phyloP scores from a whole-genome alignment of 2,888 invertebrate genomes.

The Heliconius hortense region DNA sequence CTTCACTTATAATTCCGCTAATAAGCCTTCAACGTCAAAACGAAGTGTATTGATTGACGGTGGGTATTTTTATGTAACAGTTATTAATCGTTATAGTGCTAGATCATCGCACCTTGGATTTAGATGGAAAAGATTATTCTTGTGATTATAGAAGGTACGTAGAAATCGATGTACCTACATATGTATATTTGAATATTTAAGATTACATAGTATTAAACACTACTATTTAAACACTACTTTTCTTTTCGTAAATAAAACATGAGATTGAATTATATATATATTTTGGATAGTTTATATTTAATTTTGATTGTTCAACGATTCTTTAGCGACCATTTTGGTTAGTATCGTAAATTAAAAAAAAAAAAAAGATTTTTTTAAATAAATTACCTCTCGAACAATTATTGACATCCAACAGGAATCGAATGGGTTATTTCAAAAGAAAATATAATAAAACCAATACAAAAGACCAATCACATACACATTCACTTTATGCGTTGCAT shows the following conservation, averaged over 20 bases:
- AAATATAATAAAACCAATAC: background rate
- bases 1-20: conserved; percentile 44
- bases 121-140: conserved; percentile 31
- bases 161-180: background rate
- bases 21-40: conserved; percentile 46
- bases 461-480: background rate
- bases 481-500: background rate
- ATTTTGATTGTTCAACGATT: background rate
- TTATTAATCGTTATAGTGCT: conserved; percentile 68
- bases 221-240: too few relatives aligned
- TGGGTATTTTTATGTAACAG: conserved; percentile 69
- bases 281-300: too few relatives aligned
- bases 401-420: background rate
- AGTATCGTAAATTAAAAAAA: background rate
- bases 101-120: conserved; percentile 59
- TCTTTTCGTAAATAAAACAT: too few relatives aligned
- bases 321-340: background rate
- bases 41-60: conserved; percentile 61
- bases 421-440: background rate
- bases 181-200: too few relatives aligned
- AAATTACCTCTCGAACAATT: background rate
- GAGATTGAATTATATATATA: too few relatives aligned
- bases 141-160: conserved; percentile 10
- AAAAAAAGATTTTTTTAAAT: too few relatives aligned
- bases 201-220: too few relatives aligned